Conservation (phyloP, 1,140 invertebrate species). For the Yoshiicerus persimilis region DNA sequence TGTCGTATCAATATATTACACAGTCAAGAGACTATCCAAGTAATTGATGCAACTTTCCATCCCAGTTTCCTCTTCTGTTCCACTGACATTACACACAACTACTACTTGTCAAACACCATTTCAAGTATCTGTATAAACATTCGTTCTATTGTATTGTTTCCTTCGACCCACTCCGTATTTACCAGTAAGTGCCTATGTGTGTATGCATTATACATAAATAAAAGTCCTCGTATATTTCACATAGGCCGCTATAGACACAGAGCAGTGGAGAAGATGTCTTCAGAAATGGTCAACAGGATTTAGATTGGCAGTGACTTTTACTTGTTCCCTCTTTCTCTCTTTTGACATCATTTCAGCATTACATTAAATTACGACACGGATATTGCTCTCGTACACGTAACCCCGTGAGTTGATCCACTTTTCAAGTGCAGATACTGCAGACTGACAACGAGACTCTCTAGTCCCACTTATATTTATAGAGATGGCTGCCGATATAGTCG, state of each 20-base stretch:
- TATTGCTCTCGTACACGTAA: slow-evolving; percentile 6
- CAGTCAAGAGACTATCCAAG: background rate
- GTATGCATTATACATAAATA: background rate
- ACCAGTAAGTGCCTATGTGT: background rate
- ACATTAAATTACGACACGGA: slow-evolving; percentile 17
- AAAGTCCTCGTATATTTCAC: background rate
- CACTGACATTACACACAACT: background rate
- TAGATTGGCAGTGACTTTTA: background rate
- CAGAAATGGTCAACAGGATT: slow-evolving; percentile 13
- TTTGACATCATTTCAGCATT: slow-evolving; percentile 3
- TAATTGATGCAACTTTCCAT: background rate
- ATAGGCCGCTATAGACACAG: background rate
- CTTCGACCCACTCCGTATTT: no score
- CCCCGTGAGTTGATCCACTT: background rate
- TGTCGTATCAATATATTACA: background rate
- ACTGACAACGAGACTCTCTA: background rate
- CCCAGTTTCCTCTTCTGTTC: background rate
- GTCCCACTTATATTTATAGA: background rate
- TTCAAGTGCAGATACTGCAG: background rate
- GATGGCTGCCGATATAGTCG: background rate
- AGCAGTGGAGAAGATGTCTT: background rate
- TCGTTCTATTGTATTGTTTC: background rate
- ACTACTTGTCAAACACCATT: background rate
- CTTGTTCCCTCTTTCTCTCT: background rate
- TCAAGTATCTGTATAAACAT: background rate